Conservation (phyloP, 2,888 invertebrate species). For the Habrosyne pyritoides region DNA sequence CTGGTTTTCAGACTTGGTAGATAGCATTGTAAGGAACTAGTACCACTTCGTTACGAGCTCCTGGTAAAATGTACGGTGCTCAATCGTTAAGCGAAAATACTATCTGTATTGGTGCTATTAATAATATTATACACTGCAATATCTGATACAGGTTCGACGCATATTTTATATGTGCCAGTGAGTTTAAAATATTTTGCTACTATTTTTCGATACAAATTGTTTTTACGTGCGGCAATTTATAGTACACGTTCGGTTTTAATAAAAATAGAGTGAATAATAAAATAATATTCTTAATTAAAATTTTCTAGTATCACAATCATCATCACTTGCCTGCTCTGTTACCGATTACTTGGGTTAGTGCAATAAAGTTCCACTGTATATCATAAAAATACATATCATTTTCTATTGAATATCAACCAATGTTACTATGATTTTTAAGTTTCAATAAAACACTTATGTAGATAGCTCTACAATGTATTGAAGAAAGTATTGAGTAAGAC, state of each 20-base stretch:
- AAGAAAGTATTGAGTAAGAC: not conserved
- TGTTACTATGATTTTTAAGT: too few species aligned
- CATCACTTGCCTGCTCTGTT: too few species aligned
- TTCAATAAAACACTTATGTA: too few species aligned
- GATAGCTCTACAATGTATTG: too few species aligned
- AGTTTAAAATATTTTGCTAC: slow-evolving; percentile 34
- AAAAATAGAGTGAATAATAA: slow-evolving; percentile 14
- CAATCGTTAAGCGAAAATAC: slow-evolving; percentile 66
- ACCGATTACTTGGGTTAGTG: too few species aligned
- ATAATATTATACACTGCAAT: slow-evolving; percentile 66
- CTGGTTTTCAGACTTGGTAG: slow-evolving; percentile 73
- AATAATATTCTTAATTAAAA: slow-evolving; percentile 3
- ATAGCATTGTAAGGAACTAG: slow-evolving; percentile 81
- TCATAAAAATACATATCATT: too few species aligned
- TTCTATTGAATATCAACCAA: too few species aligned
- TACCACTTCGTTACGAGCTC: slow-evolving; percentile 77
- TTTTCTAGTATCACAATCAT: too few species aligned
- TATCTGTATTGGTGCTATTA: slow-evolving; percentile 73
- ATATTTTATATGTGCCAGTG: slow-evolving; percentile 40
- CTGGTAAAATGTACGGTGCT: slow-evolving; percentile 65
- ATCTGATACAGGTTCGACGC: slow-evolving; percentile 67
- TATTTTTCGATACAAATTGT: slow-evolving; percentile 34
- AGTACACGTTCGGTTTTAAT: slow-evolving; percentile 14
- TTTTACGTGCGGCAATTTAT: slow-evolving; percentile 22
- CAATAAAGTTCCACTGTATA: too few species aligned